Percentiles rank a stretch among this genome's conserved stretches.
Conservation (phyloP, 2,888 invertebrate genomes). For the Yponomeuta malinellus region DNA sequence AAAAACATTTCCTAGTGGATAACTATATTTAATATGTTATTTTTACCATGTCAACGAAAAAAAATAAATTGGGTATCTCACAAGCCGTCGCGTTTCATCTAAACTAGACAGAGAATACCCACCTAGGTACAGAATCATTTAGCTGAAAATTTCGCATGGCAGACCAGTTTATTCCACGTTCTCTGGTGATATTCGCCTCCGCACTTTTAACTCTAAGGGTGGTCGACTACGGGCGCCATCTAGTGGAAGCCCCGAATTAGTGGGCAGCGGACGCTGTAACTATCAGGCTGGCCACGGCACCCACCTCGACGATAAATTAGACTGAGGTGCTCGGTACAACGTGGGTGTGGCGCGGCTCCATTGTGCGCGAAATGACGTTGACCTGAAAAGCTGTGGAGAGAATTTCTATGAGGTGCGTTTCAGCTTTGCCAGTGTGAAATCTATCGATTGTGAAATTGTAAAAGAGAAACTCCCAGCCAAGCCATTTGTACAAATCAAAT, state of each 20-base stretch:
- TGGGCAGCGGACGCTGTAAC: constrained; percentile 47
- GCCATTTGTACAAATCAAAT: too few species aligned
- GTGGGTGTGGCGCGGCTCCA: constrained; percentile 44
- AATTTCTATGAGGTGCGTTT: too few species aligned
- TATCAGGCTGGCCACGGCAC: constrained; percentile 49
- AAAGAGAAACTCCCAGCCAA: too few species aligned
- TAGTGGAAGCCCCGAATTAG: constrained; percentile 43
- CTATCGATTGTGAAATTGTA: too few species aligned
- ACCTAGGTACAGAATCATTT: neutral
- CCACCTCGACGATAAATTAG: constrained; percentile 72
- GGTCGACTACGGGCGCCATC: neutral
- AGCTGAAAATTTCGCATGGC: neutral
- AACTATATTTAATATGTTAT: too few species aligned
- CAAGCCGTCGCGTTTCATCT: too few species aligned
- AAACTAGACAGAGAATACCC: neutral
- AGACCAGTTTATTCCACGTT: neutral
- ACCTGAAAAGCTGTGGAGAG: too few species aligned
- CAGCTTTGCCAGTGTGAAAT: too few species aligned
- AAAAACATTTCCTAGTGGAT: too few species aligned
- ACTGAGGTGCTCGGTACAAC: constrained; percentile 53
- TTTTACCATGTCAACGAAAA: too few species aligned
- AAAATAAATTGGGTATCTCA: too few species aligned
- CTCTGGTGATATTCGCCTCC: neutral
- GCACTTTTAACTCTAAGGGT: neutral
- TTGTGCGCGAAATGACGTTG: constrained; percentile 23